Evolutionary conservation across 2,888 invertebrate genomes (phyloP), one percentile per base, ranked within the genome.

Genomic region (Tethea ocularis): DNA sequence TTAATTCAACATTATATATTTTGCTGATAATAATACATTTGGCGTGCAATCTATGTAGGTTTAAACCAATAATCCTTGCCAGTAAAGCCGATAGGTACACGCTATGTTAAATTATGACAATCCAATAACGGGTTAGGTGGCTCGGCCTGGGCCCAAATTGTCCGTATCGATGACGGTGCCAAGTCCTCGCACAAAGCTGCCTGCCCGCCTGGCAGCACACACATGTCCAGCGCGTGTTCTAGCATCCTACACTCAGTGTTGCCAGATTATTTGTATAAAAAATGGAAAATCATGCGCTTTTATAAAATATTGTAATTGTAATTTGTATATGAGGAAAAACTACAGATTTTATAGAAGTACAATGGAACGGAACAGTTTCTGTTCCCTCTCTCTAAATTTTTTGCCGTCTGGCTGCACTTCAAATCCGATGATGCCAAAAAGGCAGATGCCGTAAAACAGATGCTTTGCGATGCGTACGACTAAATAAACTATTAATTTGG

Each of bases 31-130:
- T 80, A 78, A 65, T 71, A 68, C 66, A 69, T 74, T 80, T 81
- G 79, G 77, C 78, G 67, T 77, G 66, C 69, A 67, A 74, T 77
- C 75, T 75, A 81, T 78, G 75, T 77, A 81, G 83, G 46, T 82
- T 83, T 83, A 80, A 77, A 77, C 72, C 71, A 72, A 67, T 68
- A 73, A 74, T 77, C 80, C 71, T 81, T 82, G 82, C 84, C 85
- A 82, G 81, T 79, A 80, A 81, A 82, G 83, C 81, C 83, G 76
- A 82, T 84, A 83, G 81, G 79, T 86, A 84, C 82, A 82, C 64
- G 82, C 78, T 72, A 84, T 86, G 86, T 84, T 87, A 87, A 91
- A 87, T 91, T 89, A 91, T 90, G 89, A 90, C 89, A 89, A 89
- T 86, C 88, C 90, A 88, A 90, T 92, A 91, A 87, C 86, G 82